Evolutionary conservation across 2,888 invertebrate species (phyloP).

Genomic region (Actias luna): DNA sequence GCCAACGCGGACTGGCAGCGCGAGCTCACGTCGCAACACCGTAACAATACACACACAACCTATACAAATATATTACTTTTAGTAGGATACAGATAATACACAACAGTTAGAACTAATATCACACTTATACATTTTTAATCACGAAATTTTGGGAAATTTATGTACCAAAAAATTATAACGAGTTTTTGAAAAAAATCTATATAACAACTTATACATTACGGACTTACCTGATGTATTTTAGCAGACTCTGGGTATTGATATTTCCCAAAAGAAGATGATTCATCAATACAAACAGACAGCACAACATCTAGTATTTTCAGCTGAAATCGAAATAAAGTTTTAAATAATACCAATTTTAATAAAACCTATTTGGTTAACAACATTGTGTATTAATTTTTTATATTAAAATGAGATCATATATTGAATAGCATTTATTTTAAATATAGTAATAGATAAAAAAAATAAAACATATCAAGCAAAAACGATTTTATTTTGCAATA

Average conservation of each 20-base stretch:
- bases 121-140: too few relatives aligned
- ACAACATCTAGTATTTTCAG: constrained; percentile 95
- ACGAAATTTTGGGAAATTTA: too few relatives aligned
- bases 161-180: neutral
- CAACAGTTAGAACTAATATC: neutral
- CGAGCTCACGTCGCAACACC: constrained; percentile 94
- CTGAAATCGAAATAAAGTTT: constrained; percentile 64
- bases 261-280: constrained; percentile 95
- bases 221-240: constrained; percentile 91
- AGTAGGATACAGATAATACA: neutral
- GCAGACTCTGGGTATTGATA: constrained; percentile 97
- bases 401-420: too few relatives aligned
- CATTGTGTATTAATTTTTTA: neutral
- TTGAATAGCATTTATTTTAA: too few relatives aligned
- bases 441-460: too few relatives aligned
- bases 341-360: neutral
- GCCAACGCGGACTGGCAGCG: constrained; percentile 82
- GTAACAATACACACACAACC: constrained; percentile 92
- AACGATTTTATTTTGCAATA: too few relatives aligned
- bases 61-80: constrained; percentile 26
- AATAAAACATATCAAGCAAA: too few relatives aligned
- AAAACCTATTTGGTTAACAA: neutral
- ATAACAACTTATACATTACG: neutral
- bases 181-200: neutral
- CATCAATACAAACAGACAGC: constrained; percentile 95